These are phyloP conservation scores for Characodon lateralis DNA, from an alignment of 2,797 vertebrate species.

Conservation along the genomic window DNA sequence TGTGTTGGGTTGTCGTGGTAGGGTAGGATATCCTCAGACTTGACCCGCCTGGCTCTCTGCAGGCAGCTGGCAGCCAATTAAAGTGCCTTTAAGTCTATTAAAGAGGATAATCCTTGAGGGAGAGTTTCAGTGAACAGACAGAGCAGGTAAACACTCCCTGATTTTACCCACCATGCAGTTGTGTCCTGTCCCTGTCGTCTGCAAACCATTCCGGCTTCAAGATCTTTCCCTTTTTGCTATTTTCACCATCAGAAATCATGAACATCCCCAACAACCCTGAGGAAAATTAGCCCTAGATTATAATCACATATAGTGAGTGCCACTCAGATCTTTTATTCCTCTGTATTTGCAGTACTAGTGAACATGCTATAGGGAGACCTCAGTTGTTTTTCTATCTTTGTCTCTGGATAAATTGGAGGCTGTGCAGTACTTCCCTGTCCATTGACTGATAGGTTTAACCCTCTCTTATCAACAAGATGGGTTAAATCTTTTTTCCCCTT, in stretches of 20 bases:
- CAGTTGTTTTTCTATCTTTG: conserved; percentile 38
- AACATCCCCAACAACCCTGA: conserved; percentile 27
- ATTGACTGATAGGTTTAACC: conserved; percentile 51
- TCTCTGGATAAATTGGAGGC: conserved; percentile 47
- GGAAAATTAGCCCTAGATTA: background rate
- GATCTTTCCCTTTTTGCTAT: conserved; percentile 57
- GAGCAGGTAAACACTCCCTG: conserved; percentile 50
- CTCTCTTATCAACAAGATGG: conserved; percentile 11
- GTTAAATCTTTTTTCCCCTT: background rate
- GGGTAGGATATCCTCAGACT: conserved; percentile 52
- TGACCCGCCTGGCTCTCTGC: conserved; percentile 60
- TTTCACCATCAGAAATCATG: conserved; percentile 27
- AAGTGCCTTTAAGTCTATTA: conserved; percentile 82
- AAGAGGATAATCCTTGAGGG: conserved; percentile 75
- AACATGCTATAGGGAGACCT: background rate
- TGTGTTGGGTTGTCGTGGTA: conserved; percentile 46
- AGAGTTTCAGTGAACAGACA: conserved; percentile 60
- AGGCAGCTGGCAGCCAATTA: conserved; percentile 79
- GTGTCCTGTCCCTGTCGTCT: conserved; percentile 9
- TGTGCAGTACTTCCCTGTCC: conserved; percentile 25
- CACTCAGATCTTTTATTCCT: background rate
- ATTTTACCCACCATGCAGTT: conserved; percentile 53
- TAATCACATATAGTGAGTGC: conserved; percentile 11
- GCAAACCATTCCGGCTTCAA: conserved; percentile 33
- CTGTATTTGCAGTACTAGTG: background rate